A percentile compares a stretch with the other conserved stretches of the same genome.
Conservation (phyloP, 2,797 vertebrate species). For the Heteromormyrus szaboi region DNA sequence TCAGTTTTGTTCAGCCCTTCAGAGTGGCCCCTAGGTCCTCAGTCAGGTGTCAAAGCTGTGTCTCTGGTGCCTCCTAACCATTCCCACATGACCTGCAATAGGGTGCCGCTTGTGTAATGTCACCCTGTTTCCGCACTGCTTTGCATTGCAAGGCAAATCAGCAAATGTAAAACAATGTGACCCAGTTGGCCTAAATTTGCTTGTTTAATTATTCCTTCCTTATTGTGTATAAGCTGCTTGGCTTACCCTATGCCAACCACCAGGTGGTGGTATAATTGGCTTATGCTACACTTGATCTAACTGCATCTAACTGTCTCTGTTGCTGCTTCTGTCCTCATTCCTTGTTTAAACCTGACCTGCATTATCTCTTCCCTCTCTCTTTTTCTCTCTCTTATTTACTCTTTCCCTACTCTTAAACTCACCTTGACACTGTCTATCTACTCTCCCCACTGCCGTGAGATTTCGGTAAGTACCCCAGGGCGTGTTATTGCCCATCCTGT, state of each 20-base stretch:
- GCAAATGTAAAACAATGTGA: background rate
- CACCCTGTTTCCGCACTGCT: background rate
- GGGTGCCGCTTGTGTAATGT: background rate
- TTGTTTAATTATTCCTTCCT: background rate
- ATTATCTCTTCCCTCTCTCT: slow-evolving; percentile 33
- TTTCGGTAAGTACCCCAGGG: slow-evolving; percentile 70
- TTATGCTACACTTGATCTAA: slow-evolving; percentile 46
- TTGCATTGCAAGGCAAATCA: background rate
- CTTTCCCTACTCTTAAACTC: slow-evolving; percentile 14
- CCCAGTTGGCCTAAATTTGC: background rate
- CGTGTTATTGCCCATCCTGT: slow-evolving; percentile 25
- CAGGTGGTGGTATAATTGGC: background rate
- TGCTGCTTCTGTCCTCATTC: slow-evolving; percentile 11
- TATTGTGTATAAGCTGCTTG: background rate
- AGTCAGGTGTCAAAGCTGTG: background rate
- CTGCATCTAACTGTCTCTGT: slow-evolving; percentile 60
- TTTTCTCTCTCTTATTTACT: slow-evolving; percentile 24
- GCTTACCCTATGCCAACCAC: background rate
- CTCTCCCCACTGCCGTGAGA: slow-evolving; percentile 49
- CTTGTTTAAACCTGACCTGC: background rate
- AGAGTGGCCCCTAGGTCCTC: background rate
- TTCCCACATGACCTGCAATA: background rate
- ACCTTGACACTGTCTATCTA: background rate
- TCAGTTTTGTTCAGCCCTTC: background rate
- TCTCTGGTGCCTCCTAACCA: background rate